These are phyloP conservation scores for Eulacestoma nigropectus DNA, from an alignment of 2,113 vertebrate genomes.

Conservation along the genomic window DNA sequence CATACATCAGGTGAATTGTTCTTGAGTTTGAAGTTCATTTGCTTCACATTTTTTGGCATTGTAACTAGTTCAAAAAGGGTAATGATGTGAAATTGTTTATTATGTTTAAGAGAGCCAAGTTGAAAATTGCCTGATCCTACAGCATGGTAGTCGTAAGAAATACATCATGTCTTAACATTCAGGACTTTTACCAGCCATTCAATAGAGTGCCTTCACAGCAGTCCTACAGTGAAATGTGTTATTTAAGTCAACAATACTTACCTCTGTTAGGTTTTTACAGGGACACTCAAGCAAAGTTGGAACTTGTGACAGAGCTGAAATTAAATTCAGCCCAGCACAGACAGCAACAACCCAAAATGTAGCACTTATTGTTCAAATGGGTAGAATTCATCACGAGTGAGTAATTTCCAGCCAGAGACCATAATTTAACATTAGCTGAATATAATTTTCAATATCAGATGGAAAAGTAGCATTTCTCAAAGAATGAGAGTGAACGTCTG, in stretches of 20 bases:
- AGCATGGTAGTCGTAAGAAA: not conserved
- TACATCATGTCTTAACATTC: not conserved
- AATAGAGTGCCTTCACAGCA: not conserved
- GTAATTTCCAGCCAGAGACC: not conserved
- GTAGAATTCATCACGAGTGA: not conserved
- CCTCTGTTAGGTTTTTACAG: not conserved
- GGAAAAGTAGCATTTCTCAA: not conserved
- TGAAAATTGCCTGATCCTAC: not conserved
- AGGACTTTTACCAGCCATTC: not conserved
- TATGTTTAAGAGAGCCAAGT: not conserved
- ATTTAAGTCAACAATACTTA: not conserved
- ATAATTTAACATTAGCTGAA: not conserved
- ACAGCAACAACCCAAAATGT: not conserved
- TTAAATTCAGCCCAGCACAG: not conserved
- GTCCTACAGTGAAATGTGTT: not conserved
- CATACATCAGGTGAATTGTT: not conserved
- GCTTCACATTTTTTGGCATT: not conserved
- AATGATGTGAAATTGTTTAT: not conserved
- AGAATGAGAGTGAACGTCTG: not conserved
- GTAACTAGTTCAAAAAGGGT: not conserved
- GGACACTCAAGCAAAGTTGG: not conserved
- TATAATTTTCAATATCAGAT: not conserved
- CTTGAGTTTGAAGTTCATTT: not conserved
- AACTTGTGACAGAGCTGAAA: not conserved
- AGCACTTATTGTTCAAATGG: not conserved